Base-by-base conservation (phyloP, 1,140 invertebrate genomes). In the Drosophila sp. region DNA sequence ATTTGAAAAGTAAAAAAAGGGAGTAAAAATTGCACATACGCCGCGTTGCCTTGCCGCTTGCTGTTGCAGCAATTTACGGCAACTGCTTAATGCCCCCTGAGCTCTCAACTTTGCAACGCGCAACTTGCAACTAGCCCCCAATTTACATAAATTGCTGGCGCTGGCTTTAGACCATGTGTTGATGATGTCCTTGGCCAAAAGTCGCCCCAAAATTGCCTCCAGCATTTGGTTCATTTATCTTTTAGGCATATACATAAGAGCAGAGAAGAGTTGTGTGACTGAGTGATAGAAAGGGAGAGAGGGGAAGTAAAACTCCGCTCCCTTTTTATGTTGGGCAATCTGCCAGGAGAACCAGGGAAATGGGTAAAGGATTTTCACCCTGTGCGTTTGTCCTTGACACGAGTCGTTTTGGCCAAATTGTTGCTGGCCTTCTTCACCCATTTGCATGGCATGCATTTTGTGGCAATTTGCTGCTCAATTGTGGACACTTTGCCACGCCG, bases 121-220 rank as follows among this genome's bases (percentile, higher is more conserved):
- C 41, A 53, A 40, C 38, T 56, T 57, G 56, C 41, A 36, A 61
- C 67, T 72, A 48, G 69, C 32, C 65, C 40, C 61, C 79, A 78
- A 78, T 82, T 78, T 82, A 66, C 80, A 82, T 82, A 83, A 82
- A 82, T 78, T 82, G 80, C 71, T 66, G 59, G 58, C 43, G 40
- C 54, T 40, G 36, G 6, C 43, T 6, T 38, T 38, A 13, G 51
- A 59, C 57, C 78, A 80, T 80, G 72, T 80, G 77, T 80, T 80
- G 78, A 77, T 74, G 65, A 65, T 71, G 79, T 78, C 74, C 73
- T 81, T 80, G 78, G 78, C 62, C 78, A 69, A 62, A 62, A 72
- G 77, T 72, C 64, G 7, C 14, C 48, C 48, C 63, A 70, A 56
- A 71, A 64, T 45, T 54, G 48, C 41, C 62, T 53, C 18, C 11